A percentile compares a stretch with the other conserved stretches of the same genome.
These are phyloP conservation scores for Sigmodon hispidus DNA, from an alignment of 2,113 vertebrate species.

Conservation along the genomic window DNA sequence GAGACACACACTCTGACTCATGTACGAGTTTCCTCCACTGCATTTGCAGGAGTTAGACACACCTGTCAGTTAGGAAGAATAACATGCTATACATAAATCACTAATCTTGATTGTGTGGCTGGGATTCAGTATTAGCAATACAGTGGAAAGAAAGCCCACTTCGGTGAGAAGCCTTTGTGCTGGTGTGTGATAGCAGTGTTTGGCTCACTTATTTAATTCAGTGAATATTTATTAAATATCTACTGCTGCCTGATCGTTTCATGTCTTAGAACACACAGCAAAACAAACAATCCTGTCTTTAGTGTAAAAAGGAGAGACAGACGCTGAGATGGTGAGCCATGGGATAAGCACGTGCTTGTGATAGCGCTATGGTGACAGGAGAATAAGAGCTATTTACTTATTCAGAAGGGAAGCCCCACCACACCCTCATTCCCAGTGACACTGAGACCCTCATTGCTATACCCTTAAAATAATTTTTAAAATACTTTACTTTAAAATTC, in stretches of 20 bases:
- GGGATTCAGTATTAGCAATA: not conserved
- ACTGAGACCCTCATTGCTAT: not conserved
- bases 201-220: conserved; percentile 19
- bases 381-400: not conserved
- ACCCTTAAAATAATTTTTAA: not conserved
- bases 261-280: not conserved
- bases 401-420: not conserved
- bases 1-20: not conserved
- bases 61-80: not conserved
- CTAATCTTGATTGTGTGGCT: not conserved
- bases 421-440: not conserved
- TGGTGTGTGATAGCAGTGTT: not conserved
- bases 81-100: not conserved
- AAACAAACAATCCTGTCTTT: not conserved
- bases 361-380: not conserved
- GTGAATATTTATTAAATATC: not conserved
- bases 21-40: not conserved
- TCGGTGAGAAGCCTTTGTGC: not conserved
- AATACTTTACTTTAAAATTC: not conserved
- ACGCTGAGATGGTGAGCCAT: not conserved
- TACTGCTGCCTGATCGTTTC: not conserved
- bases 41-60: not conserved
- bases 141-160: not conserved
- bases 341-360: not conserved
- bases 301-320: not conserved